Percentiles rank a stretch among this genome's conserved stretches.
Conservation (phyloP, 1,140 invertebrate species). For the Atta cephalotes region DNA sequence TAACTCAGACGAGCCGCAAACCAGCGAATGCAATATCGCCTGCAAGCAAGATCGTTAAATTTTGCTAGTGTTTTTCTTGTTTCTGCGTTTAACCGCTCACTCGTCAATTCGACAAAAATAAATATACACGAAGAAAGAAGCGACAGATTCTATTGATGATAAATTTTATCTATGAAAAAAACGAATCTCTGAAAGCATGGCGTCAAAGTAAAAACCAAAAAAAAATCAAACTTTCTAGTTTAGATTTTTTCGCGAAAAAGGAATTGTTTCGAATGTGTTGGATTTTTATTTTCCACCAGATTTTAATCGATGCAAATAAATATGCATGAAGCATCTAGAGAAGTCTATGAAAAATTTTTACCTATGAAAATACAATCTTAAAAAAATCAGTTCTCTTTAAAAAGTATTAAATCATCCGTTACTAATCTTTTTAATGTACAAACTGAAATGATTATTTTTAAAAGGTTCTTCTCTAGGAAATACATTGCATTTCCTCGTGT, state of each 20-base stretch:
- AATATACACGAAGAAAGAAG: conserved; percentile 15
- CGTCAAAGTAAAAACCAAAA: conserved; percentile 13
- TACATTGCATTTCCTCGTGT: conserved; percentile 15
- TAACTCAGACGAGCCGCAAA: conserved; percentile 40
- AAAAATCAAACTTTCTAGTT: conserved; percentile 21
- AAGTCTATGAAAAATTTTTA: conserved; percentile 41
- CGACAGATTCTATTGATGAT: conserved; percentile 35
- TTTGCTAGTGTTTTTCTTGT: conserved; percentile 26
- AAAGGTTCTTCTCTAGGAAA: not conserved
- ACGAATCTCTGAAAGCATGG: conserved; percentile 1
- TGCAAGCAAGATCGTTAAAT: conserved; percentile 39
- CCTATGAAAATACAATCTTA: not conserved
- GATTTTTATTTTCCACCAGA: conserved; percentile 44
- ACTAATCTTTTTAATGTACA: not conserved
- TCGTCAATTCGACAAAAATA: conserved; percentile 46
- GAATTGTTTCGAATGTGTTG: conserved; percentile 54
- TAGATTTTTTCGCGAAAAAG: conserved; percentile 17
- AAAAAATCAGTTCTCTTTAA: conserved; percentile 26
- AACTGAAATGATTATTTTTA: conserved; percentile 32
- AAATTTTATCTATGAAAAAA: conserved; percentile 44
- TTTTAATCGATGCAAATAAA: conserved; percentile 56
- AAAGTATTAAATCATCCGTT: not conserved
- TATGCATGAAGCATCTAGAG: conserved; percentile 52
- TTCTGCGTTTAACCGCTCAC: conserved; percentile 23
- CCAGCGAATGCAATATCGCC: conserved; percentile 43